A percentile compares a stretch with the other conserved stretches of the same genome.
phyloP scores from a whole-genome alignment of 2,888 invertebrate species.

The Electrophaes corylata region DNA sequence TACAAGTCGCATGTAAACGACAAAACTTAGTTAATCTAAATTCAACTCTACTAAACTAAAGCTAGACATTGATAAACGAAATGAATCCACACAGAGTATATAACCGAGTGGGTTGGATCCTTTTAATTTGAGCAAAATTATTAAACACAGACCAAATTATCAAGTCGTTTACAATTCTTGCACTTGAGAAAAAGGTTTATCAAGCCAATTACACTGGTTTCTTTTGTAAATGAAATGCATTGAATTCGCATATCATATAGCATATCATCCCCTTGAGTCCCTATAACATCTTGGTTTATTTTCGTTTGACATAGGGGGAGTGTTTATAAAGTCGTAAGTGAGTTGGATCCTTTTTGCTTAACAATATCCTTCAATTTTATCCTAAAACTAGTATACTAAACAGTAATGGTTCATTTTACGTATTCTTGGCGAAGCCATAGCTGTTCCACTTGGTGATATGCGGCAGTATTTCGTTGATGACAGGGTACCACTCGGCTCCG shows the following conservation, averaged over 20 bases:
- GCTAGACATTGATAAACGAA: not conserved
- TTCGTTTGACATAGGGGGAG: no score
- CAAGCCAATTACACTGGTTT: no score
- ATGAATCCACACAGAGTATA: not conserved
- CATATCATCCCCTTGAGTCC: no score
- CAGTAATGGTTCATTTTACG: slow-evolving; percentile 48
- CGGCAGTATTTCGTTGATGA: slow-evolving; percentile 85
- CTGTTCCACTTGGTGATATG: slow-evolving; percentile 88
- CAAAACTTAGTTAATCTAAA: not conserved
- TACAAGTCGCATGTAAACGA: not conserved
- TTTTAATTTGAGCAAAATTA: not conserved
- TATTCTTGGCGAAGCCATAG: slow-evolving; percentile 85
- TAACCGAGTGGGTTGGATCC: not conserved
- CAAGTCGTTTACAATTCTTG: no score
- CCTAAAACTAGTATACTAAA: not conserved
- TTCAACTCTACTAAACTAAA: not conserved
- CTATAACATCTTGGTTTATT: no score
- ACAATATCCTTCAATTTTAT: not conserved
- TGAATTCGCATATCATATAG: no score
- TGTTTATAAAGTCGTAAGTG: not conserved
- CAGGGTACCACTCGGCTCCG: slow-evolving; percentile 91
- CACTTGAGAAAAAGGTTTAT: no score
- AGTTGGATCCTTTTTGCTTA: not conserved
- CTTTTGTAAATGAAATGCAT: no score
- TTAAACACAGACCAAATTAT: not conserved